phyloP scores from a whole-genome alignment of 2,888 invertebrate genomes.

The Acronicta alni region DNA sequence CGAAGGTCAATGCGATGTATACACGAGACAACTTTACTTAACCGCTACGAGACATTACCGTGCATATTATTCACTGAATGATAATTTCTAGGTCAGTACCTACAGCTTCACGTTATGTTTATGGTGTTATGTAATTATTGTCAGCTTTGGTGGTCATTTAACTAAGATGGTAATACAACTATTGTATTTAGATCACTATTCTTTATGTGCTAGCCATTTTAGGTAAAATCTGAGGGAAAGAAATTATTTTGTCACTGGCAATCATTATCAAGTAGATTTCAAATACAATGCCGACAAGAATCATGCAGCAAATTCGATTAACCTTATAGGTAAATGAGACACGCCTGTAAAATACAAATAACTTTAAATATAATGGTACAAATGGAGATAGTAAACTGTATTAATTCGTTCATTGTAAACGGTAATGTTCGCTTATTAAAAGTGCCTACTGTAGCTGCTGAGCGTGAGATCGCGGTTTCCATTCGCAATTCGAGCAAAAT shows the following conservation, averaged over 20 bases:
- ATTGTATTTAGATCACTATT: constrained; percentile 36
- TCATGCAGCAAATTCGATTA: constrained; percentile 6
- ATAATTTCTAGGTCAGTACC: constrained; percentile 81
- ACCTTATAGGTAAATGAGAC: constrained; percentile 7
- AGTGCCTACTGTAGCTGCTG: too few relatives aligned
- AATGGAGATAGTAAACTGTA: too few relatives aligned
- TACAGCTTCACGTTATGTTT: constrained; percentile 65
- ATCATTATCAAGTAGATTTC: constrained; percentile 9
- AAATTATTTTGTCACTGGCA: constrained; percentile 26
- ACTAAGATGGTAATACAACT: constrained; percentile 41
- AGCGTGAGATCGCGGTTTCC: too few relatives aligned
- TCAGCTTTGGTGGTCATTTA: constrained; percentile 47
- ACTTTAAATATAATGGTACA: background rate
- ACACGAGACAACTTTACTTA: constrained; percentile 80
- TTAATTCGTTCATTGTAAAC: too few relatives aligned
- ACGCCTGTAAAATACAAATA: background rate
- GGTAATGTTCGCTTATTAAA: too few relatives aligned
- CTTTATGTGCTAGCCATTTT: constrained; percentile 14
- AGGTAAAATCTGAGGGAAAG: constrained; percentile 19
- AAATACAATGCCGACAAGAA: background rate
- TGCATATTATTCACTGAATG: constrained; percentile 77
- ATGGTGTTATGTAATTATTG: constrained; percentile 65
- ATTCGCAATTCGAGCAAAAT: too few relatives aligned
- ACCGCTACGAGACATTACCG: constrained; percentile 71
- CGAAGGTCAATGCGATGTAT: constrained; percentile 86